Evolutionary conservation across 2,888 invertebrate species (phyloP).

Genomic region (Erebia epiphron): DNA sequence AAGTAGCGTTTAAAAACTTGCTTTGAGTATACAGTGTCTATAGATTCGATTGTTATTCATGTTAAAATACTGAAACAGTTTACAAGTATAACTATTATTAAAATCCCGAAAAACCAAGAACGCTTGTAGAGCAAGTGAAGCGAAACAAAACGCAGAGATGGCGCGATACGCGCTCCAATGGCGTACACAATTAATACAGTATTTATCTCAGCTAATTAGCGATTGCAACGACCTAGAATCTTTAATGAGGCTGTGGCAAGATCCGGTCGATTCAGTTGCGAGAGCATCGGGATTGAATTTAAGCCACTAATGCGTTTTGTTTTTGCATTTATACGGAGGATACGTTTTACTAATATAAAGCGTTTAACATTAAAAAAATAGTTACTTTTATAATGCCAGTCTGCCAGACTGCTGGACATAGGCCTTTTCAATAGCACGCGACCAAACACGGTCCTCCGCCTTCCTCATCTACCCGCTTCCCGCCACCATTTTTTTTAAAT

Average conservation of each 20-base stretch:
- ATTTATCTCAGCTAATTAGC: slow-evolving; percentile 80
- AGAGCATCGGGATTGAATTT: slow-evolving; percentile 41
- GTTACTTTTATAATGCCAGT: no score
- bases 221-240: slow-evolving; percentile 81
- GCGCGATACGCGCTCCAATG: slow-evolving; percentile 71
- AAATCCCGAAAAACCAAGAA: slow-evolving; percentile 16
- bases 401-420: no score
- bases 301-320: slow-evolving; percentile 35
- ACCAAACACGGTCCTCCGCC: no score
- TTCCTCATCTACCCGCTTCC: no score
- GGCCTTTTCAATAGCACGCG: no score
- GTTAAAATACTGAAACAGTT: no score
- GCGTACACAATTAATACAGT: slow-evolving; percentile 79
- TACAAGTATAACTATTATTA: background rate
- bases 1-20: no score
- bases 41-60: no score
- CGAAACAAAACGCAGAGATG: slow-evolving; percentile 49
- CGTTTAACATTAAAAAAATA: background rate
- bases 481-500: no score
- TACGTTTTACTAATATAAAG: background rate
- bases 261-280: slow-evolving; percentile 61
- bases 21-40: no score
- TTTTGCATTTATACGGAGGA: slow-evolving; percentile 28
- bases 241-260: slow-evolving; percentile 78
- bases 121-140: slow-evolving; percentile 34